phyloP scores from a whole-genome alignment of 2,113 vertebrate species.

The Ascaphus truei region DNA sequence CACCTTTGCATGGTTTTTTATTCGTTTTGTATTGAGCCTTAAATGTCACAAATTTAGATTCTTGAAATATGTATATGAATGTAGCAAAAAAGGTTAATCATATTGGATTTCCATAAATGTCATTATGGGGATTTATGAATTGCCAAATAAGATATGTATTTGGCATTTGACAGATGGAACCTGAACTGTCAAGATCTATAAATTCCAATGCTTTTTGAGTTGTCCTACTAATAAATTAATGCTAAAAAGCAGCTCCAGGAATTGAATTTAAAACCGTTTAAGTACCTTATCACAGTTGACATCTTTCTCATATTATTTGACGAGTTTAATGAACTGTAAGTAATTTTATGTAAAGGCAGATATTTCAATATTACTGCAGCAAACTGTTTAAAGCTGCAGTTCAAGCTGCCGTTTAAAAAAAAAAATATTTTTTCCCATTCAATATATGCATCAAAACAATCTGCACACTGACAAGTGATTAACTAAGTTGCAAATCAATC shows the following conservation, averaged over 20 bases:
- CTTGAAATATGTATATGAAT: slow-evolving; percentile 27
- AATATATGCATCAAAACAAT: too few species aligned
- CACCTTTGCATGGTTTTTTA: neutral
- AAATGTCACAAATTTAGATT: slow-evolving; percentile 28
- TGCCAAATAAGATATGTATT: slow-evolving; percentile 34
- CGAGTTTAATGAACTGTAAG: too few species aligned
- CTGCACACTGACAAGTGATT: too few species aligned
- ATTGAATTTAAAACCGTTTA: slow-evolving; percentile 13
- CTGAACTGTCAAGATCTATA: neutral
- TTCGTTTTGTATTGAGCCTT: slow-evolving; percentile 8
- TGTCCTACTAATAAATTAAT: slow-evolving; percentile 3
- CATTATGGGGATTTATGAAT: slow-evolving; percentile 17
- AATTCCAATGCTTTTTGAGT: neutral
- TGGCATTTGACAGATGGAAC: slow-evolving; percentile 22
- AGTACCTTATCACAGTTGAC: neutral
- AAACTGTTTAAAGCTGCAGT: too few species aligned
- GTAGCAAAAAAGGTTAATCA: slow-evolving; percentile 31
- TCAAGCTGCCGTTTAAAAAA: too few species aligned
- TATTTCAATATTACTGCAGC: too few species aligned
- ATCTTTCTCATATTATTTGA: too few species aligned
- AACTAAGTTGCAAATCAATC: too few species aligned
- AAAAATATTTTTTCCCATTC: too few species aligned
- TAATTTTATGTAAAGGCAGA: too few species aligned
- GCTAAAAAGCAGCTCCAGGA: neutral
- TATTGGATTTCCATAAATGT: slow-evolving; percentile 31